phyloP scores from a whole-genome alignment of 2,797 vertebrate genomes.

The Loris lydekkerianus region DNA sequence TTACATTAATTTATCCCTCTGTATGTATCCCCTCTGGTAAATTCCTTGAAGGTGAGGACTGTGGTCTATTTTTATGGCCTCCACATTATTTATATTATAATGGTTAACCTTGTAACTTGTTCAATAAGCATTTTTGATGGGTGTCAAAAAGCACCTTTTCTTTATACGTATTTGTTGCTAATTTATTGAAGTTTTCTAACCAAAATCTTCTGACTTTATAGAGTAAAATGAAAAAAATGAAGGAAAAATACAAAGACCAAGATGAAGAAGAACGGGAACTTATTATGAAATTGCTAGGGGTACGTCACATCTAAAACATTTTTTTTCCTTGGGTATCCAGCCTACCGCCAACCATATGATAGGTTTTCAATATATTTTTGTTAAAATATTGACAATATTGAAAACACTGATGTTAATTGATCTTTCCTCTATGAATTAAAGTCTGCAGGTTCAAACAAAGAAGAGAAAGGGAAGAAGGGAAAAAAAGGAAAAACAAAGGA shows the following conservation, averaged over 20 bases:
- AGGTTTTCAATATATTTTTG: not conserved
- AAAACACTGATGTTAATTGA: not conserved
- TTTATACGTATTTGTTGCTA: slow-evolving; percentile 22
- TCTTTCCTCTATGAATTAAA: slow-evolving; percentile 82
- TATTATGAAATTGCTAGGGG: slow-evolving; percentile 97
- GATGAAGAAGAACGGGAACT: slow-evolving; percentile 99
- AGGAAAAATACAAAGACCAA: slow-evolving; percentile 99
- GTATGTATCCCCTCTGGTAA: not conserved
- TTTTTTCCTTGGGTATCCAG: not conserved
- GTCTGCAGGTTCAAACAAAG: slow-evolving; percentile 95
- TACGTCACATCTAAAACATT: slow-evolving; percentile 85
- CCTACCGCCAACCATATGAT: not conserved
- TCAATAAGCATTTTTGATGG: slow-evolving; percentile 54
- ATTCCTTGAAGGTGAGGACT: slow-evolving; percentile 11
- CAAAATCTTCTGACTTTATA: slow-evolving; percentile 82
- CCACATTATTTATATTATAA: not conserved
- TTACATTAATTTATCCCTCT: not conserved
- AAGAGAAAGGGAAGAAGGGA: slow-evolving; percentile 96
- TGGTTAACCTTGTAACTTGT: not conserved
- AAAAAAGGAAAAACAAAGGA: slow-evolving; percentile 95
- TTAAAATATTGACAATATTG: slow-evolving; percentile 34
- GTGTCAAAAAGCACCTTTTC: slow-evolving; percentile 22
- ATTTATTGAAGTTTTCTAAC: slow-evolving; percentile 47
- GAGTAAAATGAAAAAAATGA: slow-evolving; percentile 99
- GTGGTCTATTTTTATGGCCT: not conserved